Percentiles rank a stretch among this genome's conserved stretches.
These are phyloP conservation scores for Dicycla oo DNA, from an alignment of 2,888 invertebrate genomes.

Conservation along the genomic window DNA sequence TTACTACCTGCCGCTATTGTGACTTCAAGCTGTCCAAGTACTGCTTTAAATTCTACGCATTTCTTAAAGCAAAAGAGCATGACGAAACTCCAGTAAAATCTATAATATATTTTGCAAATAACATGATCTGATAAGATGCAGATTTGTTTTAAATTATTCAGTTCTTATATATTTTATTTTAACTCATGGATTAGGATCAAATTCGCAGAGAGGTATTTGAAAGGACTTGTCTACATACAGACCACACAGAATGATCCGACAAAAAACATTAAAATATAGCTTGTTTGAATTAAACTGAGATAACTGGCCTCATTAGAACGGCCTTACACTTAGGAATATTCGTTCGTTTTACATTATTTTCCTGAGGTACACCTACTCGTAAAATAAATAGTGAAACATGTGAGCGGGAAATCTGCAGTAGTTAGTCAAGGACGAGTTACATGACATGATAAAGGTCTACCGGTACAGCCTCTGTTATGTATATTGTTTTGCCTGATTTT, in stretches of 20 bases:
- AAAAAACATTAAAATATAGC: constrained; percentile 32
- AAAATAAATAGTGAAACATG: background rate
- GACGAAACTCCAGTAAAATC: constrained; percentile 7
- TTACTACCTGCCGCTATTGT: constrained; percentile 43
- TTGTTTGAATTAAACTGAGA: constrained; percentile 36
- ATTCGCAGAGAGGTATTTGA: constrained; percentile 26
- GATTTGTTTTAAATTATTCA: constrained; percentile 7
- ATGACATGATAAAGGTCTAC: background rate
- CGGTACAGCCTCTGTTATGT: background rate
- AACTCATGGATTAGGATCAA: constrained; percentile 21
- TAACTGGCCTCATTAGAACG: constrained; percentile 24
- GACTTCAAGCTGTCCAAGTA: constrained; percentile 19
- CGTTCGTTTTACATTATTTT: constrained; percentile 1
- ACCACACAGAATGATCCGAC: constrained; percentile 13
- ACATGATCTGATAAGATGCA: constrained; percentile 9
- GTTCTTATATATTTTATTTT: constrained; percentile 23
- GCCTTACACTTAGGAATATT: constrained; percentile 9
- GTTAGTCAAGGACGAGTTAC: constrained; percentile 7
- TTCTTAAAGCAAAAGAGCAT: constrained; percentile 9
- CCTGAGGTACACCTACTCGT: background rate
- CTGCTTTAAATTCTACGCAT: constrained; percentile 43
- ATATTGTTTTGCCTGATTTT: background rate
- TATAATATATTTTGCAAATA: constrained; percentile 19
- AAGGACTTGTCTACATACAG: constrained; percentile 14
- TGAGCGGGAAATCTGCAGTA: constrained; percentile 19